Base-by-base conservation (phyloP, 2,888 invertebrate species). In the Eustalomyia histrio region DNA sequence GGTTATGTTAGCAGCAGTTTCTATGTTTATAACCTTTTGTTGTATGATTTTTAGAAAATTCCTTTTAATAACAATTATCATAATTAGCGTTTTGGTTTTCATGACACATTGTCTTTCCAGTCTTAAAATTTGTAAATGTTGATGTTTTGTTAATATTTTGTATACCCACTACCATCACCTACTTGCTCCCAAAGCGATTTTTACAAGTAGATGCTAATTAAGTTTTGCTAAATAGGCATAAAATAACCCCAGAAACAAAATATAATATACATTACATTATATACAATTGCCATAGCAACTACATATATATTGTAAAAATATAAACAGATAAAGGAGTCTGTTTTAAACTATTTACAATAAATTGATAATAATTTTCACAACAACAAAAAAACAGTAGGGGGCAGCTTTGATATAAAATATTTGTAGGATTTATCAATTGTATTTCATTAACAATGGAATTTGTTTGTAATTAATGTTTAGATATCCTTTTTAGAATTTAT, bases 191-290 rank as follows among this genome's bases (percentile, higher is more conserved):
- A n/a, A 39, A 29, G 52, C 18, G 76, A 64, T 69, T 69, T 76
- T 64, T 24, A 7, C 24, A 55, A 55, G 29, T 85, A 84, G 87
- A 85, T 87, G 85, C 85, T 87, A 88, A 88, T 88, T 88, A 88
- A 85, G 86, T 88, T 88, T 86, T 84, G 88, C 86, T 83, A 85
- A 87, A 86, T 86, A 84, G 85, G 85, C 87, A 86, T 82, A 86
- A 73, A 57, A 82, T 80, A 60, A 55, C 29, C 35, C 29, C 12
- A 9, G n/a, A 12, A 47, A 47, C 9, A 61, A 61, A 61, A n/a
- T 10, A 6, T 17, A 14, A n/a, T 43, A 21, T 33, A n/a, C 24
- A 35, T n/a, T 9, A 4, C 16, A 53, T 29, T 29, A 29, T 6
- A 29, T 29, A 6, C 3, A 29, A 29, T 29, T 29, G 3, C 29